These are phyloP conservation scores for Altica lythri DNA, from an alignment of 2,888 invertebrate species.

Conservation along the genomic window DNA sequence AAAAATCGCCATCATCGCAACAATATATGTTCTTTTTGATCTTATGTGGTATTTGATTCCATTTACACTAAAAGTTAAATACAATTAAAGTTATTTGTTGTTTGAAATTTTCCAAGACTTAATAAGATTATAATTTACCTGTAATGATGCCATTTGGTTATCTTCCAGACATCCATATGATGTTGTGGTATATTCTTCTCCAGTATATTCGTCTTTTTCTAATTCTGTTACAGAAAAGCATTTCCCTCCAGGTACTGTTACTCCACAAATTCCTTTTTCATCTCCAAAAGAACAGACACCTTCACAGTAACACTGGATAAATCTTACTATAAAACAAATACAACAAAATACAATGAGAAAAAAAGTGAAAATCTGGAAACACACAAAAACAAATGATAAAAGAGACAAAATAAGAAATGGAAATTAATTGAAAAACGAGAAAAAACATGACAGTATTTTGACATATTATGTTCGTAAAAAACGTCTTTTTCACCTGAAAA, in stretches of 20 bases:
- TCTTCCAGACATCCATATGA: conserved; percentile 38
- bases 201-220: conserved; percentile 31
- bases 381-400: too few species aligned
- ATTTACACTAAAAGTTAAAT: conserved; percentile 32
- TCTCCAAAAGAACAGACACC: conserved; percentile 35
- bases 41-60: conserved; percentile 20
- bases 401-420: too few species aligned
- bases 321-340: too few species aligned
- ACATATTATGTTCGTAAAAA: too few species aligned
- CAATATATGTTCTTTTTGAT: conserved; percentile 36
- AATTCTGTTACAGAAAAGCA: conserved; percentile 35
- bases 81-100: too few species aligned
- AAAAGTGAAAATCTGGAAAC: too few species aligned
- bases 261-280: conserved; percentile 34
- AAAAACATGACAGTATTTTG: too few species aligned
- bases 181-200: conserved; percentile 24
- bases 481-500: too few species aligned
- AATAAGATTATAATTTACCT: too few species aligned
- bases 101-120: too few species aligned
- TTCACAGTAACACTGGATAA: conserved; percentile 34
- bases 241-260: conserved; percentile 35
- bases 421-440: too few species aligned
- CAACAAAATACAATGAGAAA: too few species aligned
- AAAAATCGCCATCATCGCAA: conserved; percentile 37
- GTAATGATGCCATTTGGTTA: conserved; percentile 37